A percentile compares a stretch with the other conserved stretches of the same genome.
Conservation (phyloP, 2,888 invertebrate species). For the Microctonus brassicae region DNA sequence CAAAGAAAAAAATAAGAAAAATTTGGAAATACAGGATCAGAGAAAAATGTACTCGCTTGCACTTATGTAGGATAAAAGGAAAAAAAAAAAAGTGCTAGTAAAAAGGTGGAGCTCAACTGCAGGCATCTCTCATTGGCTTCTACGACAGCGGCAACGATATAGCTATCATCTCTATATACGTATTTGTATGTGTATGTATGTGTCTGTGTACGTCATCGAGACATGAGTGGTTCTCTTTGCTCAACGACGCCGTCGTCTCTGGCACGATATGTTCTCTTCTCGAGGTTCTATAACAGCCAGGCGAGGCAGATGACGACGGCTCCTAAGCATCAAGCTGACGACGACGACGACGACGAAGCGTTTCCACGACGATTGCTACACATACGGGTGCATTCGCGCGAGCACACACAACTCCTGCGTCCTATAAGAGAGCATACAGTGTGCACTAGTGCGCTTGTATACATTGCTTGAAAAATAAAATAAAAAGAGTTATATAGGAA, state of each 20-base stretch:
- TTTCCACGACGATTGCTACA: constrained; percentile 39
- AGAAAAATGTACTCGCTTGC: constrained; percentile 15
- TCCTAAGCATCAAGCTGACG: constrained; percentile 10
- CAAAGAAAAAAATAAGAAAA: constrained; percentile 10
- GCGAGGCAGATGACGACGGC: constrained; percentile 3
- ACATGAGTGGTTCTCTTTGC: constrained; percentile 28
- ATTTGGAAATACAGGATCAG: constrained; percentile 12
- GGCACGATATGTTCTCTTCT: constrained; percentile 19
- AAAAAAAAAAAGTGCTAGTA: neutral
- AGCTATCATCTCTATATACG: no score
- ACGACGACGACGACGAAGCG: constrained; percentile 16
- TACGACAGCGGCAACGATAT: neutral
- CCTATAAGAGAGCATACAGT: constrained; percentile 28
- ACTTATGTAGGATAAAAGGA: constrained; percentile 19
- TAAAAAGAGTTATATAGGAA: neutral
- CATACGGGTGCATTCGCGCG: constrained; percentile 34
- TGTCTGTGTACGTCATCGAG: constrained; percentile 24
- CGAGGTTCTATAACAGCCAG: neutral
- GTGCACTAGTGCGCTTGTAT: constrained; percentile 22
- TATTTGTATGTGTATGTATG: neutral
- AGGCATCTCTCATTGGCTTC: neutral
- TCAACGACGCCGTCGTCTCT: constrained; percentile 17
- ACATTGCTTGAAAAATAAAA: constrained; percentile 16
- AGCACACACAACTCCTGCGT: constrained; percentile 31
- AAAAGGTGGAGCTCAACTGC: constrained; percentile 4